Base-by-base conservation (phyloP, 2,888 invertebrate genomes). In the Podotricha telesiphe region DNA sequence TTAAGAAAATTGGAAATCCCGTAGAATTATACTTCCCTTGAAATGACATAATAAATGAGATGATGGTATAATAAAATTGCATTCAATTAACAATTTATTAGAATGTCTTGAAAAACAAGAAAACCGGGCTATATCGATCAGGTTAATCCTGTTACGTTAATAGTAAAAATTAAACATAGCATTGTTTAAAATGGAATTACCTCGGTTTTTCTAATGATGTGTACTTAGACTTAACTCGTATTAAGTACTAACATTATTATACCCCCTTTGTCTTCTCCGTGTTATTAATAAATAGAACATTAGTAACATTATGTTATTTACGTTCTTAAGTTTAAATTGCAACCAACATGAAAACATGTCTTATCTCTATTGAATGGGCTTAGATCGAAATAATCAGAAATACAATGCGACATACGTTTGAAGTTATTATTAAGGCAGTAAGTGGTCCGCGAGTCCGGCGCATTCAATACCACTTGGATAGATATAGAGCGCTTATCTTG, bases 1-100 rank as follows among this genome's bases (percentile, higher is more conserved):
- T 75, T 83, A 82, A 86, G 86, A 84, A 87, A 89, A 88, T 90
- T 88, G 92, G 91, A 91, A 91, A 91, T 90, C 84, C 91, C 90
- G 79, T 82, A 61, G 55, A 76, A 78, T 86, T 86, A 87, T 88
- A 84, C 85, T 82, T 87, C 89, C 84, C 86, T 78, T 81, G 81
- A 85, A 86, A 82, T 74, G 65, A 75, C 69, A 80, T 78, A 80
- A 78, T 81, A 75, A 77, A 81, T 76, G 71, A 78, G 79, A 76
- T 75, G 67, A 74, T 76, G 79, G n/a, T 77, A 86, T 84, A 86
- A 87, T 86, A 77, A 85, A 87, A 87, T 85, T 85, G 77, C 79
- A 76, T 79, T 80, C 81, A 84, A 83, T 81, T 81, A 76, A 80
- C 79, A 80, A 81, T 82, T 80, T 78, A 80, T 80, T 78, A 78